These are phyloP conservation scores for Eulemur albifrons DNA, from an alignment of 2,797 vertebrate genomes.

Conservation along the genomic window DNA sequence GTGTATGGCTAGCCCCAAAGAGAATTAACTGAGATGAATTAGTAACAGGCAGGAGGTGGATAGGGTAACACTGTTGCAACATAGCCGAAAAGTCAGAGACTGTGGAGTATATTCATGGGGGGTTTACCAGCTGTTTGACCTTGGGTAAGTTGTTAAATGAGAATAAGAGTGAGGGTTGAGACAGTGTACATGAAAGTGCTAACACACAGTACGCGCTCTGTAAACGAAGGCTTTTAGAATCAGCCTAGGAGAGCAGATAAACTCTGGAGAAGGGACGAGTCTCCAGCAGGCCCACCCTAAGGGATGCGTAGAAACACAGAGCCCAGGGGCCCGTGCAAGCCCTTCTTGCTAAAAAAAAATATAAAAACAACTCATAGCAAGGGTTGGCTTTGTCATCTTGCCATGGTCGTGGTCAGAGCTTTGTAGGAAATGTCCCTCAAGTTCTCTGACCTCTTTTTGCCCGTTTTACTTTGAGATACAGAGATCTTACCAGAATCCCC, in stretches of 20 bases:
- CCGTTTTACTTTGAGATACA: not conserved
- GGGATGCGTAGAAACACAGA: not conserved
- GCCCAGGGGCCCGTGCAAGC: rapidly evolving
- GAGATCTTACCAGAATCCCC: not conserved
- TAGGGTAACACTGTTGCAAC: not conserved
- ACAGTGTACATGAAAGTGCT: not conserved
- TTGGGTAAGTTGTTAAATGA: not conserved
- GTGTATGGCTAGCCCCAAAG: not conserved
- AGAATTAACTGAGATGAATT: not conserved
- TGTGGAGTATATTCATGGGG: not conserved
- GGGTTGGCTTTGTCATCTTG: not conserved
- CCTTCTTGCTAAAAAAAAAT: not conserved
- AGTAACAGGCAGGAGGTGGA: not conserved
- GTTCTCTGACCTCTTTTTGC: not conserved
- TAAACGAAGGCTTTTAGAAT: not conserved
- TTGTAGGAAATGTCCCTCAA: not conserved
- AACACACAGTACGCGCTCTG: not conserved
- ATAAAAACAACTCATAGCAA: not conserved
- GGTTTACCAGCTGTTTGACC: not conserved
- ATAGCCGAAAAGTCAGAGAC: not conserved
- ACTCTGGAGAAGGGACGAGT: not conserved
- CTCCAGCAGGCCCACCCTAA: not conserved
- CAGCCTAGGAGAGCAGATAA: not conserved
- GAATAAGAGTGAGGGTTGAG: not conserved
- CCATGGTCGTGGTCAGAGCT: not conserved